Evolutionary conservation across 2,797 vertebrate genomes (phyloP).

Genomic region (Clarias fuscus): DNA sequence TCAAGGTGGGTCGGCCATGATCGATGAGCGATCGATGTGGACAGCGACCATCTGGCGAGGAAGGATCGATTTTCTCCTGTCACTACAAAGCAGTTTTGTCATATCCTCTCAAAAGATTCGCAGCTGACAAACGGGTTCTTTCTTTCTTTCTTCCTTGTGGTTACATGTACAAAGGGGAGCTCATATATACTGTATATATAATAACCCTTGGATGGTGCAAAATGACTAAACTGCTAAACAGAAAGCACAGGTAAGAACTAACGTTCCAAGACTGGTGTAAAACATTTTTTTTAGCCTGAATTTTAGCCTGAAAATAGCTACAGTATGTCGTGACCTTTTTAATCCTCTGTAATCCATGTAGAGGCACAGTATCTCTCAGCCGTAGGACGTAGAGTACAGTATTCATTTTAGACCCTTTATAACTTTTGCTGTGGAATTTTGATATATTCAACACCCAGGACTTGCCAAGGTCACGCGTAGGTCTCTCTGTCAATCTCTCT

Average conservation of each 20-base stretch:
- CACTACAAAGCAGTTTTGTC: conserved; percentile 54
- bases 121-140: conserved; percentile 4
- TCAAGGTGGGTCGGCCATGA: conserved; percentile 44
- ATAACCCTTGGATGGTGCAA: conserved; percentile 52
- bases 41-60: conserved; percentile 47
- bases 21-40: conserved; percentile 50
- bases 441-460: conserved; percentile 70
- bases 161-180: neutral
- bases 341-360: conserved; percentile 61
- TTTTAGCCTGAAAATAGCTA: conserved; percentile 54
- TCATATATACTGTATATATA: conserved; percentile 36
- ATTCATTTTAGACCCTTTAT: conserved; percentile 61
- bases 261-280: conserved; percentile 61
- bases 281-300: conserved; percentile 47
- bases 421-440: conserved; percentile 73
- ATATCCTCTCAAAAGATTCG: conserved; percentile 40
- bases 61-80: conserved; percentile 66
- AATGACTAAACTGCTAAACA: conserved; percentile 55
- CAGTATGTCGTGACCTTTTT: conserved; percentile 49
- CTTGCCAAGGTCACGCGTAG: conserved; percentile 83
- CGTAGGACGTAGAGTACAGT: conserved; percentile 36
- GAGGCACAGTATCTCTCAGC: conserved; percentile 55
- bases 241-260: conserved; percentile 64
- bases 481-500: conserved; percentile 62
- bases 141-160: neutral